A percentile compares a stretch with the other conserved stretches of the same genome.
Evolutionary conservation across 2,888 invertebrate species (phyloP).

Genomic region (Phlogophora meticulosa): DNA sequence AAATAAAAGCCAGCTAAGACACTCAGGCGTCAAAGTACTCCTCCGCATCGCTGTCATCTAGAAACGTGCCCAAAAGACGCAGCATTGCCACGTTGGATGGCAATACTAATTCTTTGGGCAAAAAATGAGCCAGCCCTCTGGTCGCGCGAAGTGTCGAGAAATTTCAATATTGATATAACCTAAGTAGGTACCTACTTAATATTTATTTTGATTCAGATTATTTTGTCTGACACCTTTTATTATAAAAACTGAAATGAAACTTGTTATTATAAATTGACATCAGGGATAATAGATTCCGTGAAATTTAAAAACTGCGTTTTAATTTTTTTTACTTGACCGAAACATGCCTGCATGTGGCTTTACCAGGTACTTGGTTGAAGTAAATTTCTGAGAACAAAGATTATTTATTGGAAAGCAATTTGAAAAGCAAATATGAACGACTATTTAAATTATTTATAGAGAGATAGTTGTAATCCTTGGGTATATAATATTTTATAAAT

Average conservation of each 20-base stretch:
- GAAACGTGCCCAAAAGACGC: too few species aligned
- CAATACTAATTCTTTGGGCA: too few species aligned
- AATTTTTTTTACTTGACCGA: neutral
- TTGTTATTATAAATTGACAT: neutral
- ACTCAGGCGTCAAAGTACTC: too few species aligned
- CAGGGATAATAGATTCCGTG: neutral
- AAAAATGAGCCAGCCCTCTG: too few species aligned
- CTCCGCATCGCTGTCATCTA: too few species aligned
- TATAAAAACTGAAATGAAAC: conserved; percentile 4
- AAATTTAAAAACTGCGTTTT: neutral
- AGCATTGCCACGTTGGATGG: too few species aligned
- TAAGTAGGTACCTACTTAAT: too few species aligned
- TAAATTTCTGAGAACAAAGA: neutral
- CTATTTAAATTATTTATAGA: neutral
- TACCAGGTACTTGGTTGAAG: neutral
- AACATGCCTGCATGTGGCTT: neutral
- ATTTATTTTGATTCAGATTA: too few species aligned
- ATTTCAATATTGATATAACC: too few species aligned
- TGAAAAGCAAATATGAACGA: neutral
- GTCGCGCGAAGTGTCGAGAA: too few species aligned
- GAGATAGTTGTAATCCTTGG: neutral
- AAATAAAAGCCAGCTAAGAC: too few species aligned
- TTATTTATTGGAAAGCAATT: neutral
- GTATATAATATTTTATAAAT: too few species aligned
- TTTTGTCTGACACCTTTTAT: neutral